Evolutionary conservation across 2,797 vertebrate species (phyloP).

Genomic region (Muscicapa striata): DNA sequence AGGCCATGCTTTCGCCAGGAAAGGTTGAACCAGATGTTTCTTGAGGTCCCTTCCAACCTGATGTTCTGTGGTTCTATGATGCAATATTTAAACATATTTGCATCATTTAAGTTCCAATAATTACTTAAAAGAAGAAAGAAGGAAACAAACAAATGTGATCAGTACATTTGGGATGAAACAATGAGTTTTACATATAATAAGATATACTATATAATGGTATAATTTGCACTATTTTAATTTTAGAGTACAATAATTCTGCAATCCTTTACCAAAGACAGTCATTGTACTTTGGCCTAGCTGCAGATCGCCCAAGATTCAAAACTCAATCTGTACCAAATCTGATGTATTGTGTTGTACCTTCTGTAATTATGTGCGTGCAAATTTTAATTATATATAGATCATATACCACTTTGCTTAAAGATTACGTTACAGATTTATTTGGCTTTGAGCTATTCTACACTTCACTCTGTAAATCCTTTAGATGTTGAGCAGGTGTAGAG

Average conservation of each 20-base stretch:
- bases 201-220: neutral
- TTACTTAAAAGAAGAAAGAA: neutral
- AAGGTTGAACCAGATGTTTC: neutral
- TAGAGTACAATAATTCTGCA: neutral
- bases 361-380: neutral
- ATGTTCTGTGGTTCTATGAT: neutral
- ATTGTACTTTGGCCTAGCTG: neutral
- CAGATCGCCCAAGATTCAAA: neutral
- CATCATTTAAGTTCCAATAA: neutral
- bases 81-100: neutral
- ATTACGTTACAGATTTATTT: slow-evolving; percentile 41
- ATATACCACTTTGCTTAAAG: slow-evolving; percentile 21
- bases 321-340: neutral
- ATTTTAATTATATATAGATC: neutral
- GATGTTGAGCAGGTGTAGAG: slow-evolving; percentile 26
- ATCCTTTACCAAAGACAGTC: neutral
- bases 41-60: neutral
- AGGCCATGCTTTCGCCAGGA: neutral
- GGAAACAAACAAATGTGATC: neutral
- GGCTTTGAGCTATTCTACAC: slow-evolving; percentile 47
- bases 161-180: neutral
- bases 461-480: slow-evolving; percentile 63
- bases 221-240: neutral
- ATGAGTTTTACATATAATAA: neutral
- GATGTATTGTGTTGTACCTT: neutral